Conservation (phyloP, 2,113 vertebrate genomes). For the Cromileptes altivelis region DNA sequence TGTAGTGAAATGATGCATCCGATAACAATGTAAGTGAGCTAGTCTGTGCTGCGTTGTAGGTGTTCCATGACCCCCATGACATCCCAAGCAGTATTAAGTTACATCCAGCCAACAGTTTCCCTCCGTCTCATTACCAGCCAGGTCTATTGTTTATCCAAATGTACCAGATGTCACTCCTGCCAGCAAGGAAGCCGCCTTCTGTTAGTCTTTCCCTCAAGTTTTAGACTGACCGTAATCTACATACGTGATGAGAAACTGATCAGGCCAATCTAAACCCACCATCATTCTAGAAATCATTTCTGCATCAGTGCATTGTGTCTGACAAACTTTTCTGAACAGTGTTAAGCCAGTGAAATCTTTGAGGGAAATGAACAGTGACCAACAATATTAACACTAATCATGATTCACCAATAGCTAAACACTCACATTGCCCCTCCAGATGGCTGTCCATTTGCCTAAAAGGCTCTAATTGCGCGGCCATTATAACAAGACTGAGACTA, state of each 20-base stretch:
- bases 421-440: conserved; percentile 62
- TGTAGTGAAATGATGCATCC: background rate
- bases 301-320: background rate
- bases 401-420: conserved; percentile 49
- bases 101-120: conserved; percentile 7
- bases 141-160: conserved; percentile 37
- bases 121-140: conserved; percentile 17
- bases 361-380: conserved; percentile 54
- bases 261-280: background rate
- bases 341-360: conserved; percentile 27
- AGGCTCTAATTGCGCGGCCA: conserved; percentile 56
- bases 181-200: background rate
- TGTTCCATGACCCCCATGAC: background rate
- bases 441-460: conserved; percentile 68
- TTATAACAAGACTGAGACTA: conserved; percentile 48
- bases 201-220: conserved; percentile 3
- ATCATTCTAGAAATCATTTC: conserved; percentile 1
- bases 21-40: background rate
- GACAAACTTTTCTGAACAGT: conserved; percentile 16
- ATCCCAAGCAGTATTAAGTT: background rate
- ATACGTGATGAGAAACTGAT: background rate
- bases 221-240: conserved; percentile 1
- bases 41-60: background rate
- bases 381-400: conserved; percentile 44
- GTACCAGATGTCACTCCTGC: conserved; percentile 24